Percentiles rank a stretch among this genome's conserved stretches.
Evolutionary conservation across 2,113 vertebrate genomes (phyloP).

Genomic region (Sisor rabdophorus): DNA sequence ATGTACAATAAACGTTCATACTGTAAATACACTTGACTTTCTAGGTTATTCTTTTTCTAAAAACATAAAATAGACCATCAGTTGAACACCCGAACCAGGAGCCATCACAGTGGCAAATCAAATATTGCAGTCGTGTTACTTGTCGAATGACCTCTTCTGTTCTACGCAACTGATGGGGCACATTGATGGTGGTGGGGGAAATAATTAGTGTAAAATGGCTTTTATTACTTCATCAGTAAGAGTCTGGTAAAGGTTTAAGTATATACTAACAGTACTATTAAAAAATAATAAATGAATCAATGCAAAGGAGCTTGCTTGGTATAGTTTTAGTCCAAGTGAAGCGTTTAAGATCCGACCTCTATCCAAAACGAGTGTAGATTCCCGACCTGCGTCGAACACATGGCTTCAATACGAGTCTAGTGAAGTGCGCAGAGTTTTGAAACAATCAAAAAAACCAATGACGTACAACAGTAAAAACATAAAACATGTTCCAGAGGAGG

Average conservation of each 20-base stretch:
- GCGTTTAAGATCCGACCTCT: not conserved
- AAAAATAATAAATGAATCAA: not conserved
- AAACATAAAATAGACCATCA: not conserved
- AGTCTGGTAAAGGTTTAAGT: conserved; percentile 16
- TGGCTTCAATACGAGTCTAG: not conserved
- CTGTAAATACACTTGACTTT: not conserved
- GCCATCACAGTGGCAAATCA: conserved; percentile 42
- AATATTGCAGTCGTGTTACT: conserved; percentile 39
- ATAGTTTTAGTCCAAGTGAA: not conserved
- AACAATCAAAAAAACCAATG: not conserved
- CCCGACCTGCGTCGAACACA: too few species aligned
- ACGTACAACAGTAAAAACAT: not conserved
- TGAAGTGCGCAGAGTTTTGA: not conserved
- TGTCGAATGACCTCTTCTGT: not conserved
- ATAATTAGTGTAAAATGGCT: conserved; percentile 18
- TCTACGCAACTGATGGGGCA: conserved; percentile 4
- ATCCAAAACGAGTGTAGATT: not conserved
- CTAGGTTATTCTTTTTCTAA: not conserved
- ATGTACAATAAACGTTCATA: not conserved
- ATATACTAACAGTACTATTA: not conserved
- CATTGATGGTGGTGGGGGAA: not conserved
- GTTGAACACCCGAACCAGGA: conserved; percentile 20
- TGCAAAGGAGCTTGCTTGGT: not conserved
- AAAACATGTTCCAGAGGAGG: conserved; percentile 8
- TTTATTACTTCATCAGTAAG: conserved; percentile 1